Evolutionary conservation across 2,797 vertebrate species (phyloP), one percentile per base, ranked within the genome.

Genomic region (Allobates femoralis): DNA sequence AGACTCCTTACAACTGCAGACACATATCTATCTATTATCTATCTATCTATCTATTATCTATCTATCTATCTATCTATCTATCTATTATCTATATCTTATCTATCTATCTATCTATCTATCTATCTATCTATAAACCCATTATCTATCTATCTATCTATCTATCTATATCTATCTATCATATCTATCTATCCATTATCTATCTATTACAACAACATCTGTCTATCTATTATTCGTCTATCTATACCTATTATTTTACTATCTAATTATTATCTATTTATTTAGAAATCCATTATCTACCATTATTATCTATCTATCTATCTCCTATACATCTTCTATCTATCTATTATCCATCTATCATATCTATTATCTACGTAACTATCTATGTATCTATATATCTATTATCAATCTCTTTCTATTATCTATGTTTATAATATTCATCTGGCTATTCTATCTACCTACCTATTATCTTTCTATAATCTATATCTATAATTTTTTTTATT

Each of bases 181-280:
- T 71, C 67, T 71, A 71, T 41, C 32, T 71, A 41, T 41, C 67
- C 23, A 71, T 37, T 67, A 67, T 67, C 30, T 66, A 66, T 66
- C 32, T 67, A 69, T n/a, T n/a, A n/a, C n/a, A n/a, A n/a, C n/a
- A n/a, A n/a, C n/a, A n/a, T n/a, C n/a, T n/a, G n/a, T 69, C 30
- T 37, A 66, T 66, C 28, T 7, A 66, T 28, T 18, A 10, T 30
- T 15, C 16, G 2, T 53, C 51, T 53, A 18, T 53, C 14, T 53
- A 53, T 18, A n/a, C n/a, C n/a, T n/a, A n/a, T n/a, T n/a, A n/a
- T n/a, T n/a, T n/a, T n/a, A n/a, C 56, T 32, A 66, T 66, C 28
- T 66, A n/a, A n/a, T n/a, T n/a, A n/a, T 5, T 46, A 46, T 10
- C 41, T 8, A 46, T 46, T 6, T 5, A 46, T 46, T 46, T 41